A percentile compares a stretch with the other conserved stretches of the same genome.
phyloP scores from a whole-genome alignment of 2,113 vertebrate species.

The Anhinga rufa region DNA sequence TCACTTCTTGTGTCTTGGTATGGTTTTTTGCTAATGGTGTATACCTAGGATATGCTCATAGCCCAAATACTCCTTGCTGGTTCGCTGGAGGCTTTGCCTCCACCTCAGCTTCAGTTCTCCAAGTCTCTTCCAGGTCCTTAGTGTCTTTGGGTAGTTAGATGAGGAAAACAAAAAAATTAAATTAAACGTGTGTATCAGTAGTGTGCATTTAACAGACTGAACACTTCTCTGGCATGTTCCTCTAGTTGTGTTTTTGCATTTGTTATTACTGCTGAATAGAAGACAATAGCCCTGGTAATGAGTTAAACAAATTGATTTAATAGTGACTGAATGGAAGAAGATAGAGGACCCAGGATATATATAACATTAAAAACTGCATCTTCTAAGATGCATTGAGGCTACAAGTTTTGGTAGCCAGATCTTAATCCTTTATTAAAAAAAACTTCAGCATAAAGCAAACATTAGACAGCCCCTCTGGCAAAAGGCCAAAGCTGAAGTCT shows the following conservation, averaged over 20 bases:
- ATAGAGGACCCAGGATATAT: background rate
- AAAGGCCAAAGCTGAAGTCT: constrained; percentile 11
- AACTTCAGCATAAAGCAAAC: background rate
- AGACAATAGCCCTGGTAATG: background rate
- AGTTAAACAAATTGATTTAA: background rate
- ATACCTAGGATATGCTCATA: background rate
- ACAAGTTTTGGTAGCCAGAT: background rate
- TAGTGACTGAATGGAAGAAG: background rate
- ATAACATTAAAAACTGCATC: background rate
- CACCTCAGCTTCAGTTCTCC: background rate
- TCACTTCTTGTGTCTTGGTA: background rate
- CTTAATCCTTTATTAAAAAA: background rate
- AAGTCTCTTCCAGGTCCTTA: background rate
- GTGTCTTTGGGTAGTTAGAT: background rate
- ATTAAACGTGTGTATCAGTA: background rate
- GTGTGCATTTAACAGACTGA: background rate
- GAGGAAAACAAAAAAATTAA: background rate
- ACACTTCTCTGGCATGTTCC: background rate
- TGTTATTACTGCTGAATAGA: background rate
- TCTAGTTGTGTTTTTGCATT: background rate
- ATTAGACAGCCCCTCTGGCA: background rate
- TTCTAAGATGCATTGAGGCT: background rate
- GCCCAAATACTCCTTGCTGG: background rate
- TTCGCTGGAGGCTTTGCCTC: background rate
- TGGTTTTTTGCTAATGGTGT: background rate